Conservation (phyloP, 2,888 invertebrate species). For the Netelia melanura region DNA sequence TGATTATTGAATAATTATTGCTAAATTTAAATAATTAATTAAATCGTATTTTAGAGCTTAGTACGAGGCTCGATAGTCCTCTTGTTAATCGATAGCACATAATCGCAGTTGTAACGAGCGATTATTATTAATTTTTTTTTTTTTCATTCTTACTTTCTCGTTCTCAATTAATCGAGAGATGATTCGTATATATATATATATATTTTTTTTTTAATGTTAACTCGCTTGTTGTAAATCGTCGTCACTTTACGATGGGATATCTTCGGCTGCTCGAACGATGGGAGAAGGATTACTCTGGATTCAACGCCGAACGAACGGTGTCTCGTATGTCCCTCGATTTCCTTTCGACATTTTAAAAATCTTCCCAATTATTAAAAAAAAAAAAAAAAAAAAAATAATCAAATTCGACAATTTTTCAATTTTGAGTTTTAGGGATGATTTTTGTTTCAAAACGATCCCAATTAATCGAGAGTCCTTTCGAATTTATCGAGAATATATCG, state of each 20-base stretch:
- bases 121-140: neutral
- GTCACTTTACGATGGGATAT: slow-evolving; percentile 27
- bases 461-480: no score
- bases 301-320: slow-evolving; percentile 62
- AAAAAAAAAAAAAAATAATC: neutral
- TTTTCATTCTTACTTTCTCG: neutral
- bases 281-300: slow-evolving; percentile 64
- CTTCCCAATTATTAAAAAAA: neutral
- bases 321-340: slow-evolving; percentile 39
- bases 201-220: neutral
- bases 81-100: neutral
- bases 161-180: neutral
- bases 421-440: no score
- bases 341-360: slow-evolving; percentile 9
- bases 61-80: neutral
- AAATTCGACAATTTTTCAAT: neutral
- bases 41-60: neutral
- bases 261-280: slow-evolving; percentile 50
- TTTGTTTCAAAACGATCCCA: no score
- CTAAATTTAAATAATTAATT: slow-evolving; percentile 20
- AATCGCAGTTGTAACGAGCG: no score
- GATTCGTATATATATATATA: neutral
- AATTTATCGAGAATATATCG: no score
- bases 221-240: slow-evolving; percentile 18
- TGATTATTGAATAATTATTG: neutral